A percentile compares a stretch with the other conserved stretches of the same genome.
These are phyloP conservation scores for Protophormia terraenovae DNA, from an alignment of 2,888 invertebrate genomes.

Conservation along the genomic window DNA sequence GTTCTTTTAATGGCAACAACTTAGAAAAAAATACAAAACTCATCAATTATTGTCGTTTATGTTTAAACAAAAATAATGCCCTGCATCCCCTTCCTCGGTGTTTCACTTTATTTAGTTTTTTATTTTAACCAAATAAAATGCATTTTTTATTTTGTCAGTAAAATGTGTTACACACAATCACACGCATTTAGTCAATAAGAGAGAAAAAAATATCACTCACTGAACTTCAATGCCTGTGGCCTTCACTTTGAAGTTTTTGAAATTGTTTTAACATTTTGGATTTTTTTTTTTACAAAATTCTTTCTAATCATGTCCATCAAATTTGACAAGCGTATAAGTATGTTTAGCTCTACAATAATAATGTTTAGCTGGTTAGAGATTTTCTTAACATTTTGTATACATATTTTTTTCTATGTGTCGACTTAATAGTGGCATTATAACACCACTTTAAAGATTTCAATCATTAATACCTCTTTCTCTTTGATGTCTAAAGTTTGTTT, in stretches of 20 bases:
- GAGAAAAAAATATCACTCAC: conserved; percentile 22
- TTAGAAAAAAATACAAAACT: conserved; percentile 73
- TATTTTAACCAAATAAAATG: conserved; percentile 15
- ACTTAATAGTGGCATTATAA: conserved; percentile 56
- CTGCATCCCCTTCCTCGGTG: not conserved
- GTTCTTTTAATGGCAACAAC: conserved; percentile 10
- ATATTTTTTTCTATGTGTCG: not conserved
- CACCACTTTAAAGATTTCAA: conserved; percentile 69
- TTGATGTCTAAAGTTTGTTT: conserved; percentile 35
- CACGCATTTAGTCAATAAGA: not conserved
- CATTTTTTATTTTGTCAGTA: conserved; percentile 24
- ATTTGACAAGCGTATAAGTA: conserved; percentile 56
- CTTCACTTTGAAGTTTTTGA: conserved; percentile 52
- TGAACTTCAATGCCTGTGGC: conserved; percentile 29
- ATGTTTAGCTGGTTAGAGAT: conserved; percentile 13
- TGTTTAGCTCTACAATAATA: conserved; percentile 30
- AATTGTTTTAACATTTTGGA: conserved; percentile 19
- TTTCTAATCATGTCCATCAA: conserved; percentile 77
- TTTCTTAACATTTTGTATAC: not conserved
- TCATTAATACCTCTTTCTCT: conserved; percentile 50
- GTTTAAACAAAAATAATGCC: conserved; percentile 16
- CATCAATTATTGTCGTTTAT: conserved; percentile 74
- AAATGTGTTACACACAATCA: conserved; percentile 23
- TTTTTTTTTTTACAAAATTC: conserved; percentile 50
- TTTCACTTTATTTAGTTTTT: not conserved